Evolutionary conservation across 1,140 invertebrate species (phyloP).

Genomic region (Ostrea denselamellosa): DNA sequence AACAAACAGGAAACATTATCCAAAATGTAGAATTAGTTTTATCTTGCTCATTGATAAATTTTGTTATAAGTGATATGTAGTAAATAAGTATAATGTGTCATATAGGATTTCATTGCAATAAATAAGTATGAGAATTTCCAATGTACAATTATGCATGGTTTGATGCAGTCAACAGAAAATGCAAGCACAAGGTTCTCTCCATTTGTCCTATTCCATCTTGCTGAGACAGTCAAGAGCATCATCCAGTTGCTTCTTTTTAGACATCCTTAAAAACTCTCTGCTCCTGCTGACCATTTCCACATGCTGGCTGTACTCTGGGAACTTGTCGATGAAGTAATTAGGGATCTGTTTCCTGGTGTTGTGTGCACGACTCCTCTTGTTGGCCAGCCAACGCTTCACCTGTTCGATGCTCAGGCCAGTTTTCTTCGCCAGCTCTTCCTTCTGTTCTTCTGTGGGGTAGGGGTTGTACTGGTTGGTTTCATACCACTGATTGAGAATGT

Average conservation of each 20-base stretch:
- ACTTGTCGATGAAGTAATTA: conserved; percentile 70
- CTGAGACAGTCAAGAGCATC: not conserved
- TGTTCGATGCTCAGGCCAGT: conserved; percentile 66
- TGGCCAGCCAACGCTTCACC: conserved; percentile 76
- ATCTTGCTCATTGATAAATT: too few relatives aligned
- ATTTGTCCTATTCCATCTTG: not conserved
- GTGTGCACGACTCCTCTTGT: conserved; percentile 73
- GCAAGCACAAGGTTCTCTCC: not conserved
- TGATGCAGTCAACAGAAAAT: not conserved
- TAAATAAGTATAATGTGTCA: not conserved
- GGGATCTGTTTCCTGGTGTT: conserved; percentile 70
- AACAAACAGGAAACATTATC: too few relatives aligned
- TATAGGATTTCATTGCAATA: not conserved
- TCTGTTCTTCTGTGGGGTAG: conserved; percentile 73
- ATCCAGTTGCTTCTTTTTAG: conserved; percentile 37
- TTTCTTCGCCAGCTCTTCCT: conserved; percentile 63
- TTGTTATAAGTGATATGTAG: not conserved
- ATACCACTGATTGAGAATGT: conserved; percentile 72
- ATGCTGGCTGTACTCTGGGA: conserved; percentile 63
- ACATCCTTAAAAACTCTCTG: conserved; percentile 46
- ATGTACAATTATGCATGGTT: not conserved
- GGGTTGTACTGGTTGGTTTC: conserved; percentile 67
- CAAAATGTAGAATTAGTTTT: too few relatives aligned
- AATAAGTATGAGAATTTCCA: conserved; percentile 15
- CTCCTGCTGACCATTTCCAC: conserved; percentile 62